A percentile compares a stretch with the other conserved stretches of the same genome.
Conservation (phyloP, 2,797 vertebrate species). For the Poecilia gillii region DNA sequence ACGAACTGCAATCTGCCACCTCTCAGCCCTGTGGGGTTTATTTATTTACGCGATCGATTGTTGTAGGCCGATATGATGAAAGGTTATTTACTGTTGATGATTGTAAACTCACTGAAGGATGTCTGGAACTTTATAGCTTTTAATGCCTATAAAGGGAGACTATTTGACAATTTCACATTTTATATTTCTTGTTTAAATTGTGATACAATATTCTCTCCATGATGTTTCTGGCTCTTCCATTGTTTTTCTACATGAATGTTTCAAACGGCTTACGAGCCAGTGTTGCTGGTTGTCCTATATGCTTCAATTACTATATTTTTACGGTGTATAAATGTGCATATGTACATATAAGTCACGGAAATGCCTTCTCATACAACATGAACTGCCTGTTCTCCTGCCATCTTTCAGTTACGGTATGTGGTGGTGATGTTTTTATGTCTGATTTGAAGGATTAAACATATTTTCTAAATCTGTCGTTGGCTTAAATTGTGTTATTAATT, state of each 20-base stretch:
- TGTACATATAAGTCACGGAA: conserved; percentile 85
- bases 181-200: conserved; percentile 74
- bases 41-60: conserved; percentile 75
- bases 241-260: conserved; percentile 81
- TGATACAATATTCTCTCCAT: conserved; percentile 72
- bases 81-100: conserved; percentile 68
- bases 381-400: conserved; percentile 81
- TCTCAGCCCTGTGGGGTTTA: conserved; percentile 69
- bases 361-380: conserved; percentile 83
- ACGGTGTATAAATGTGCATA: conserved; percentile 82
- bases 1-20: conserved; percentile 72
- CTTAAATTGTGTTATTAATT: background rate
- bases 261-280: conserved; percentile 64
- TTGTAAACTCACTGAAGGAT: conserved; percentile 75
- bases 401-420: conserved; percentile 78
- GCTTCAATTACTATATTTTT: conserved; percentile 83
- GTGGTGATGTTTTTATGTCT: conserved; percentile 80
- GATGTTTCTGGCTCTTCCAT: conserved; percentile 62
- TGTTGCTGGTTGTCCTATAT: conserved; percentile 72
- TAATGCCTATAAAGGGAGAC: conserved; percentile 61
- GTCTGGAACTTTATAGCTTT: conserved; percentile 71
- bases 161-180: conserved; percentile 74
- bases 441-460: conserved; percentile 81
- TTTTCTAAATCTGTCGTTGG: conserved; percentile 74
- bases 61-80: conserved; percentile 60